phyloP scores from a whole-genome alignment of 2,113 vertebrate genomes.

The Phalacrocorax aristotelis region DNA sequence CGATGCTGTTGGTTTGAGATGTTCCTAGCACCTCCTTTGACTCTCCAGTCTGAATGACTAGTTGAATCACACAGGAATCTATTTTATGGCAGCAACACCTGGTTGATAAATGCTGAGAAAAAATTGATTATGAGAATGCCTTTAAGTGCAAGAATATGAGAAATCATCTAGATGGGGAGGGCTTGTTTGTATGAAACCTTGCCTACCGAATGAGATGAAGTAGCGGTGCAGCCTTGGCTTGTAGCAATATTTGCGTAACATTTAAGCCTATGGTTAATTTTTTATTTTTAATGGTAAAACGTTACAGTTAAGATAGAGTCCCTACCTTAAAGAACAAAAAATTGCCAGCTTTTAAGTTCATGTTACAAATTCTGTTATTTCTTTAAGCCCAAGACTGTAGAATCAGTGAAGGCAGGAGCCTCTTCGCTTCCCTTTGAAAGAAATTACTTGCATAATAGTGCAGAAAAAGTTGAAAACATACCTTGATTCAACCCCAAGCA shows the following conservation, averaged over 20 bases:
- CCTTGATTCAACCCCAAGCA: background rate
- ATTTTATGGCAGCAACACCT: background rate
- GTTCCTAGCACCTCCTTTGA: background rate
- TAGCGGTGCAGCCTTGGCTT: background rate
- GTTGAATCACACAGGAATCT: background rate
- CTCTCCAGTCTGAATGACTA: background rate
- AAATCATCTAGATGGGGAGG: background rate
- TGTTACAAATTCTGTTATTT: background rate
- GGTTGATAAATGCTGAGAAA: background rate
- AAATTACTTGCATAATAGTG: background rate
- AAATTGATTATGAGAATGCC: background rate
- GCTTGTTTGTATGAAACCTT: background rate
- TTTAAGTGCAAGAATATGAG: background rate
- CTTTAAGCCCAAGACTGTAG: background rate
- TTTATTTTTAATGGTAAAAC: background rate
- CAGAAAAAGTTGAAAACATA: background rate
- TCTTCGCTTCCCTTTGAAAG: background rate
- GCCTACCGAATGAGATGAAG: background rate
- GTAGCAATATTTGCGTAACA: background rate
- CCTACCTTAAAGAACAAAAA: background rate
- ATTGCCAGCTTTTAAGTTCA: background rate
- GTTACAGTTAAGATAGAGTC: background rate
- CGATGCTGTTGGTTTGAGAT: background rate
- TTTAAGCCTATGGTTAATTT: background rate
- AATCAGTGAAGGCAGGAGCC: background rate